Evolutionary conservation across 2,113 vertebrate species (phyloP).

Genomic region (Benthochromis sp.): DNA sequence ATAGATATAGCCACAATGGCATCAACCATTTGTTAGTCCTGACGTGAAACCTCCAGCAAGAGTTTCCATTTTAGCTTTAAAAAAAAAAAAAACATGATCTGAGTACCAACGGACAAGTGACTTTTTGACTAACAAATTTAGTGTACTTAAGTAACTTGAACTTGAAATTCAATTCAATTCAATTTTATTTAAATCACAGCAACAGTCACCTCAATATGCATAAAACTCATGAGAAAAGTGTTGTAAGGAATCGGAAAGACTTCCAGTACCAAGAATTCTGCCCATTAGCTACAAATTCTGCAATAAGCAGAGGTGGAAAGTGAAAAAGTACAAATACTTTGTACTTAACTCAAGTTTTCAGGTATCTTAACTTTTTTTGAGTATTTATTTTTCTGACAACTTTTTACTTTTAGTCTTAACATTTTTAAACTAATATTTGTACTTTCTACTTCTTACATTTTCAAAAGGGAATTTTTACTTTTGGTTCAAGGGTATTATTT

Average conservation of each 20-base stretch:
- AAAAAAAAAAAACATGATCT: not conserved
- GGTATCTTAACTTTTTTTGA: not conserved
- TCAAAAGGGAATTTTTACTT: not conserved
- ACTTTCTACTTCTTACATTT: not conserved
- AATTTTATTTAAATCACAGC: not conserved
- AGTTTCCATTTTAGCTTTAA: not conserved
- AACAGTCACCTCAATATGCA: not conserved
- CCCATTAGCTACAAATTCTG: not conserved
- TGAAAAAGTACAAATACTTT: not conserved
- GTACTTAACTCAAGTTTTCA: not conserved
- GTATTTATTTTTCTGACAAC: not conserved
- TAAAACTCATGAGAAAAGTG: not conserved
- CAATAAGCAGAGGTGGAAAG: not conserved
- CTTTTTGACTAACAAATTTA: not conserved
- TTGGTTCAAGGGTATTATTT: not conserved
- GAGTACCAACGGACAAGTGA: not conserved
- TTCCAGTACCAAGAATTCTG: not conserved
- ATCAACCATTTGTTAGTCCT: not conserved
- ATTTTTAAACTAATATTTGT: not conserved
- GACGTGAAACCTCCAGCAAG: not conserved
- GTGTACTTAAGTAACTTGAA: not conserved
- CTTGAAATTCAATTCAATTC: not conserved
- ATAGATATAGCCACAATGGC: not conserved
- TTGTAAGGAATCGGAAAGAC: not conserved
- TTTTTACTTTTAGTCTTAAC: not conserved